These are phyloP conservation scores for Aelia acuminata DNA, from an alignment of 2,888 invertebrate species.

Conservation along the genomic window DNA sequence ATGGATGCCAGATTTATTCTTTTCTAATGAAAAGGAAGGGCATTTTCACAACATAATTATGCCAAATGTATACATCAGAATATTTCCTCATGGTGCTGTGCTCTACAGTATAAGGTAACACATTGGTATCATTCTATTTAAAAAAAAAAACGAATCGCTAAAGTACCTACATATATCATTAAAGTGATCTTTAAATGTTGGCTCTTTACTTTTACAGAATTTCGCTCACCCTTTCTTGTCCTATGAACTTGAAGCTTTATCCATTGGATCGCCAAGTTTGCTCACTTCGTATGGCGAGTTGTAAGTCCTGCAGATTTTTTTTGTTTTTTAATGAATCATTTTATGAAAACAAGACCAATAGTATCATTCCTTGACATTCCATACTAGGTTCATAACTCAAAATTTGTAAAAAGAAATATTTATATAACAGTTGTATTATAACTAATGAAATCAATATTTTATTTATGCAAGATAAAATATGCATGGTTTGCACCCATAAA, in stretches of 20 bases:
- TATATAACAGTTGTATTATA: no score
- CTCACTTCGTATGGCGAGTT: conserved; percentile 95
- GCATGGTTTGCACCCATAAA: no score
- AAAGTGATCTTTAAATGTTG: neutral
- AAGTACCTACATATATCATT: neutral
- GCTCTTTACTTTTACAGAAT: conserved; percentile 76
- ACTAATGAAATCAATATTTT: no score
- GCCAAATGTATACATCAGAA: conserved; percentile 97
- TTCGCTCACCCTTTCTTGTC: conserved; percentile 94
- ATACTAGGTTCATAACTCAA: no score
- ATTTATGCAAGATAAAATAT: no score
- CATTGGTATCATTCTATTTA: no score
- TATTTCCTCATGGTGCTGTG: conserved; percentile 94
- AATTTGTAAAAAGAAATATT: no score
- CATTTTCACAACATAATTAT: conserved; percentile 98
- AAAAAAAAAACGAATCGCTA: neutral
- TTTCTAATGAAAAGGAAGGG: conserved; percentile 97
- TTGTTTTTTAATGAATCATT: no score
- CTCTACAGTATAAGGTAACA: conserved; percentile 91
- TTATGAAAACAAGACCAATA: no score
- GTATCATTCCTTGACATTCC: no score
- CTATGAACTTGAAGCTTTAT: conserved; percentile 97
- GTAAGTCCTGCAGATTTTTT: no score
- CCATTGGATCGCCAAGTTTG: conserved; percentile 96
- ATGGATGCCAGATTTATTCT: conserved; percentile 99